Evolutionary conservation across 2,797 vertebrate species (phyloP), one percentile per base, ranked within the genome.

Genomic region (Ficedula albicollis): DNA sequence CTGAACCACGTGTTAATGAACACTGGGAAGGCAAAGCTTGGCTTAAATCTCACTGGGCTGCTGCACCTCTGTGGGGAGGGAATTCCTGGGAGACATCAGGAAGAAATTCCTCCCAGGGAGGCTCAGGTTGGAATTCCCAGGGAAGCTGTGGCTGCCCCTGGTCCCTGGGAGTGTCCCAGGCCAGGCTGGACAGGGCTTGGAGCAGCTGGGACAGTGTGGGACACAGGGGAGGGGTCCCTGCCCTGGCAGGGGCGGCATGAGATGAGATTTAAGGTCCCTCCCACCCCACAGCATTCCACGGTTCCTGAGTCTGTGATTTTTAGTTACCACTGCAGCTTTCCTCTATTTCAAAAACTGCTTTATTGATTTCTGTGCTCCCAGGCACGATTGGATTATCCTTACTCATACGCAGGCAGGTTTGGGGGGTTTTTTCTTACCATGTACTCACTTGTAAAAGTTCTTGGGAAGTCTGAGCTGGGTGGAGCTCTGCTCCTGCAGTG

Each of bases 291-390:
- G 14, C 22, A 8, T 34, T 30, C 66, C 46, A 21, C 1, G 1
- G 13, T 52, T 19, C 48, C 13, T 1, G 4, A 67, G 6, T 36
- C 2, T 39, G 60, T 46, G 7, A 41, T 52, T 82, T 79, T 72
- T 44, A 49, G 30, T 60, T 39, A 88, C 60, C 44, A 1, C 62
- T 70, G 27, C 89, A 70, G 54, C 39, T 88, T 86, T 80, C 29
- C 27, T 46, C 0, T 25, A 13, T 73, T 34, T 49, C 20, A 62
- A 55, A 69, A 41, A 4, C 0, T 0, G 8, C 49, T 70, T 1
- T 49, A 36, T 77, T 82, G 63, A 80, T 70, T 68, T 30, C 20
- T 21, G 3, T 39, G 75, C 49, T 92, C 21, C 72, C 41, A 19
- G 87, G n/a, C 44, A 76, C 26, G 32, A 41, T 55, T 30, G 38